Evolutionary conservation across 2,113 vertebrate species (phyloP).

Genomic region (Alligator mississippiensis): DNA sequence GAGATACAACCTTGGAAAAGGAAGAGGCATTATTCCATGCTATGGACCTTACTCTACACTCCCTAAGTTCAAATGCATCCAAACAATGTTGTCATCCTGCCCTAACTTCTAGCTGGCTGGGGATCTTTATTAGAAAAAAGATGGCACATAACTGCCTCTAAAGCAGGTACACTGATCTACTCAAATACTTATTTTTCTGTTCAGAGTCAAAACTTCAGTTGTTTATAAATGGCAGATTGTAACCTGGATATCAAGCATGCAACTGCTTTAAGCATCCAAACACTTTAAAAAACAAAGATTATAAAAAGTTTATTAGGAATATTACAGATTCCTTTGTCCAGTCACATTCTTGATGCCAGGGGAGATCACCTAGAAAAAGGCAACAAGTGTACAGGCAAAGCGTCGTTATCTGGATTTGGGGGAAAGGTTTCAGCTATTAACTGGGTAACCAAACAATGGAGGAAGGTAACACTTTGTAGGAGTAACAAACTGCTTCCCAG

Average conservation of each 20-base stretch:
- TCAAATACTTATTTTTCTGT: background rate
- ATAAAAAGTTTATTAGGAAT: no score
- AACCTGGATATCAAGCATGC: no score
- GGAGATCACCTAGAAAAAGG: no score
- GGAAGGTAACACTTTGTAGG: background rate
- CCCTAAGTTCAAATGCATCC: background rate
- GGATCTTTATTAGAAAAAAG: fast-evolving
- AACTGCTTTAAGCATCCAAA: no score
- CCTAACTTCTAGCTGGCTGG: background rate
- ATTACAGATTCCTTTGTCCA: no score
- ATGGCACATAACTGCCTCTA: no score
- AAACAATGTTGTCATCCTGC: background rate
- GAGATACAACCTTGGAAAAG: fast-evolving
- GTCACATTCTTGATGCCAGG: no score
- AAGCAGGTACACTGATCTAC: background rate
- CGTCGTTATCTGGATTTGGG: background rate
- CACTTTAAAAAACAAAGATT: no score
- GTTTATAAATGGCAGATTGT: no score
- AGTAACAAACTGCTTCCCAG: background rate
- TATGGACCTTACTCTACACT: background rate
- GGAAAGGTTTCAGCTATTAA: background rate
- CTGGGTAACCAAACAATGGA: background rate
- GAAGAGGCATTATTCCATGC: no score
- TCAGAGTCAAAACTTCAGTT: no score
- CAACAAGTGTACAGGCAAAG: no score